Base-by-base conservation (phyloP, 2,797 vertebrate species). In the Cynopterus sphinx region DNA sequence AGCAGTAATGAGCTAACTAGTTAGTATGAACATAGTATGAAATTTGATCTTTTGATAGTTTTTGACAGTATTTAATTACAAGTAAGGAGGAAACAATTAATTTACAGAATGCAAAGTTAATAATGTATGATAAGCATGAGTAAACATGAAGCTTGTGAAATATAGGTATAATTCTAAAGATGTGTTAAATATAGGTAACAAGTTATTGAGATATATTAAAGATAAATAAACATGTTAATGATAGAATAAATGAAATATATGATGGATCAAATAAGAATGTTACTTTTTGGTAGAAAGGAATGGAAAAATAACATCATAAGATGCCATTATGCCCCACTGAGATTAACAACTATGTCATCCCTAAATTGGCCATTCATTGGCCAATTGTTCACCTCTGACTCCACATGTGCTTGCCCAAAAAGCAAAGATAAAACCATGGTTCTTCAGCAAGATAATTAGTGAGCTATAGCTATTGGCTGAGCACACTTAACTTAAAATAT, bases 51-150 rank as follows among this genome's bases (percentile, higher is more conserved):
- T 26, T 79, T 90, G 57, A 81, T 4, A 43, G 21, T 68, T 91
- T 96, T 87, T 87, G n/a, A 55, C 8, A 91, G 19, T 82, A 39
- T 82, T 82, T 82, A 90, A 63, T 95, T 10, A 67, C 6, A 86
- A 22, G 77, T 63, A 74, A 73, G 41, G 87, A 71, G 36, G 22
- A 92, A 92, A 24, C 11, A 33, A 75, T 68, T 68, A 82, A 75
- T 9, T 74, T 90, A 65, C 0, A 87, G 22, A 24, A 75, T 57
- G 3, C 31, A 22, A 95, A 57, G 24, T 71, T 9, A 15, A 33
- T 75, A 73, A 90, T 1, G 0, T 93, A 77, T 51, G 11, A 4
- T 53, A 55, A 55, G 10, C n/a, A 26, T 49, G 24, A 19, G 31
- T 33, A 81, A 67, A 17, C 17, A 55, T 1, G 12, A 26, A 51